Evolutionary conservation across 2,113 vertebrate species (phyloP), one percentile per base, ranked within the genome.

Genomic region (Brienomyrus longianalis): DNA sequence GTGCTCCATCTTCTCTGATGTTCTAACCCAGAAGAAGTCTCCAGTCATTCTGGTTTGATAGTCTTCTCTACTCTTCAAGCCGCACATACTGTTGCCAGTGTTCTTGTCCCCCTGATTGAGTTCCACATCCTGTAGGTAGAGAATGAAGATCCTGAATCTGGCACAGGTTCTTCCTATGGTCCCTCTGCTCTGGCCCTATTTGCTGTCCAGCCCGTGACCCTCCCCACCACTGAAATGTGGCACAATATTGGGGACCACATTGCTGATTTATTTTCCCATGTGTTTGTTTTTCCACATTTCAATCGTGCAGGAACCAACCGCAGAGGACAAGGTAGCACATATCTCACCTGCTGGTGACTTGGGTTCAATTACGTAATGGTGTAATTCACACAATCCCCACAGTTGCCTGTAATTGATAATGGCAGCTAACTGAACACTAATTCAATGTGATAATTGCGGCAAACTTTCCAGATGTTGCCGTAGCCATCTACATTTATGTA

Each of bases 281-380:
- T 74, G 74, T 80, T 80, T 80, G 35, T 80, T 80, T 80, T 80
- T n/a, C 74, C 35, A 43, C 35, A 43, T 39, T 80, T 80, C 35
- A 19, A 19, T 80, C 74, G 43, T 80, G 74, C 74, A 80, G 74
- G 62, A 70, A 70, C 74, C 74, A 80, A 80, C 5, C 35, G 35
- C 31, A 0, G 74, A 43, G 35, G 74, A 80, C 17, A 80, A 80
- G 74, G 74, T 80, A 80, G 74, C 74, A n/a, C 35, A 17, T 19
- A 19, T 31, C 15, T 80, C 74, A 80, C 43, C 35, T 80, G 74
- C 35, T 43, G 35, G 35, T 77, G 70, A 77, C 70, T 35, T 77
- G 70, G 70, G 70, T 80, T 80, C 74, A 80, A 80, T 80, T 80
- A 80, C 74, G 35, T 80, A 80, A 80, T 80, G 35, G 5, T 80